A percentile compares a stretch with the other conserved stretches of the same genome.
These are phyloP conservation scores for Alitta virens DNA, from an alignment of 2,888 invertebrate genomes.

Conservation along the genomic window DNA sequence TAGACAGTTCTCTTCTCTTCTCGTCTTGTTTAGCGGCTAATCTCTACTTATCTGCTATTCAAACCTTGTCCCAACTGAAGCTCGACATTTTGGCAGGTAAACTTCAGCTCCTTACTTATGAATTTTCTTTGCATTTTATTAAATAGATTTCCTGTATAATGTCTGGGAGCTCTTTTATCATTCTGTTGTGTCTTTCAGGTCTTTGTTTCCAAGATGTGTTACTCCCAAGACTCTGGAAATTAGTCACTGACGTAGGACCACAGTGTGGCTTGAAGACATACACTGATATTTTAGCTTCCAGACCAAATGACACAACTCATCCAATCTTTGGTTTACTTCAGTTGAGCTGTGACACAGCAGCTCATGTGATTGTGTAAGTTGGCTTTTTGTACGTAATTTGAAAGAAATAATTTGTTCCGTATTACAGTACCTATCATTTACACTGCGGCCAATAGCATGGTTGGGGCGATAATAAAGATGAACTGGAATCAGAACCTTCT, in stretches of 20 bases:
- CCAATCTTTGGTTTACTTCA: slow-evolving; percentile 92
- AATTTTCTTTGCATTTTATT: not conserved
- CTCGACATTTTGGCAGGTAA: slow-evolving; percentile 88
- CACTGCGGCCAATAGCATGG: too few species aligned
- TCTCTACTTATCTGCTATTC: slow-evolving; percentile 86
- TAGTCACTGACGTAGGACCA: slow-evolving; percentile 83
- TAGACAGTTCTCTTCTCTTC: slow-evolving; percentile 79
- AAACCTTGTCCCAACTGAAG: slow-evolving; percentile 84
- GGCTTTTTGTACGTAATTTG: too few species aligned
- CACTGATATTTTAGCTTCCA: slow-evolving; percentile 77
- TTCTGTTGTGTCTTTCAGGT: slow-evolving; percentile 62
- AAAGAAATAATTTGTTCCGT: too few species aligned
- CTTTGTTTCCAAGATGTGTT: slow-evolving; percentile 91
- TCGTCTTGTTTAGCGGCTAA: slow-evolving; percentile 84
- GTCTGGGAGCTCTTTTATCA: not conserved
- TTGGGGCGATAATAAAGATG: too few species aligned
- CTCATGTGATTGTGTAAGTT: slow-evolving; percentile 86
- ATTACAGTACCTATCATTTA: too few species aligned
- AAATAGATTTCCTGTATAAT: not conserved
- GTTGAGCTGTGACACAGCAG: slow-evolving; percentile 91
- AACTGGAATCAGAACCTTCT: too few species aligned
- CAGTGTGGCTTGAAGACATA: slow-evolving; percentile 85
- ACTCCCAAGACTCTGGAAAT: slow-evolving; percentile 85
- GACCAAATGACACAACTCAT: slow-evolving; percentile 72
- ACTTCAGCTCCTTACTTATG: too few species aligned